These are phyloP conservation scores for Bombus superbus DNA, from an alignment of 1,140 invertebrate genomes.

Conservation along the genomic window DNA sequence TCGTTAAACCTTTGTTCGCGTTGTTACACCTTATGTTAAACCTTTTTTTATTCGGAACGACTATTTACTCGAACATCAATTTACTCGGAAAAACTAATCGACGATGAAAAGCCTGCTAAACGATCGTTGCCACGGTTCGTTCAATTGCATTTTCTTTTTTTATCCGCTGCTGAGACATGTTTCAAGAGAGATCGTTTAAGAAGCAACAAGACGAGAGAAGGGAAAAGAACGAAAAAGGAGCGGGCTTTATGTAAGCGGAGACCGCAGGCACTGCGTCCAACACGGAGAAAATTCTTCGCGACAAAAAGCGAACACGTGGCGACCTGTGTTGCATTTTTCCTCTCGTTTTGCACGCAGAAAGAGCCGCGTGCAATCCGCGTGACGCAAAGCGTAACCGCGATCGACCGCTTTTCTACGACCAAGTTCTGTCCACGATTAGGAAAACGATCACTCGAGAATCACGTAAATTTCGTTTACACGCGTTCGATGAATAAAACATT, in stretches of 20 bases:
- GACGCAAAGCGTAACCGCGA: conserved; percentile 18
- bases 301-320: conserved; percentile 25
- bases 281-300: conserved; percentile 38
- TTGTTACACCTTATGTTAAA: too few species aligned
- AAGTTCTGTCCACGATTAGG: background rate
- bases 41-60: too few species aligned
- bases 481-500: conserved; percentile 16
- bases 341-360: background rate
- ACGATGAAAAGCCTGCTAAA: background rate
- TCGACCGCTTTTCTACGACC: background rate
- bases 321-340: conserved; percentile 30
- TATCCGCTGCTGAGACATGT: background rate
- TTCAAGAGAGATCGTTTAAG: background rate
- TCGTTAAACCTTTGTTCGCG: too few species aligned
- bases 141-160: background rate
- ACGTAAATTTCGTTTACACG: background rate
- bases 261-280: background rate
- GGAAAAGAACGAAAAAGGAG: background rate
- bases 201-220: background rate
- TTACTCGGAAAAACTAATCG: background rate
- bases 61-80: background rate
- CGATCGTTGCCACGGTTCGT: background rate
- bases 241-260: conserved; percentile 29
- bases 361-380: background rate
- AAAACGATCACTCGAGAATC: background rate